Conservation (phyloP, 2,888 invertebrate genomes). For the Mermis nigrescens region DNA sequence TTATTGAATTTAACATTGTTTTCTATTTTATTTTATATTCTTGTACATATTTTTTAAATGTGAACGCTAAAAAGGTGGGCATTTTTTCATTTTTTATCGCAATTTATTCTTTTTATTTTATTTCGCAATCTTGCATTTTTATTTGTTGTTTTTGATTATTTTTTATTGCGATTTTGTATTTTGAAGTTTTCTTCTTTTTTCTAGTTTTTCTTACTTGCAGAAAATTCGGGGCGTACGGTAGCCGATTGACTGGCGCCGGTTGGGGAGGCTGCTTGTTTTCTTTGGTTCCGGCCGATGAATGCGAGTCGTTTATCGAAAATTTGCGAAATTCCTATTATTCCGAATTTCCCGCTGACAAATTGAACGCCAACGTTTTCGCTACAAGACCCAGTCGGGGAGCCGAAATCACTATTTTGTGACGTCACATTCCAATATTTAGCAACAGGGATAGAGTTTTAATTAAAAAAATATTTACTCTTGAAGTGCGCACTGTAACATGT, state of each 20-base stretch:
- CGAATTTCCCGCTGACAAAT: not conserved
- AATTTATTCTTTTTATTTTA: too few relatives aligned
- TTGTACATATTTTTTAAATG: too few relatives aligned
- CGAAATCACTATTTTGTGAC: not conserved
- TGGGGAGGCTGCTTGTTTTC: conserved; percentile 96
- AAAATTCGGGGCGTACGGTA: conserved; percentile 48
- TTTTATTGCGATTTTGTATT: not conserved
- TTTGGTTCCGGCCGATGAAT: conserved; percentile 39
- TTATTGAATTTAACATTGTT: too few relatives aligned
- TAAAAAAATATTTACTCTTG: too few relatives aligned
- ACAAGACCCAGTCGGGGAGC: not conserved
- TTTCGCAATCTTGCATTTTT: conserved; percentile 14
- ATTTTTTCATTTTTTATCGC: conserved; percentile 16
- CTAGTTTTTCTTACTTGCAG: too few relatives aligned
- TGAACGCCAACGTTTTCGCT: not conserved
- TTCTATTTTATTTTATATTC: too few relatives aligned
- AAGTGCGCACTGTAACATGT: too few relatives aligned
- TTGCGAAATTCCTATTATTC: conserved; percentile 4
- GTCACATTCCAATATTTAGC: too few relatives aligned
- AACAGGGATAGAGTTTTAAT: too few relatives aligned
- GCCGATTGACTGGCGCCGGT: conserved; percentile 87
- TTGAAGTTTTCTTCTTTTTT: too few relatives aligned
- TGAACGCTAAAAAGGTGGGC: too few relatives aligned
- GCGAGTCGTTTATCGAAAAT: not conserved
- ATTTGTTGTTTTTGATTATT: conserved; percentile 7